Percentiles rank a stretch among this genome's conserved stretches.
Evolutionary conservation across 1,140 invertebrate genomes (phyloP).

Genomic region (Magallana angulata): DNA sequence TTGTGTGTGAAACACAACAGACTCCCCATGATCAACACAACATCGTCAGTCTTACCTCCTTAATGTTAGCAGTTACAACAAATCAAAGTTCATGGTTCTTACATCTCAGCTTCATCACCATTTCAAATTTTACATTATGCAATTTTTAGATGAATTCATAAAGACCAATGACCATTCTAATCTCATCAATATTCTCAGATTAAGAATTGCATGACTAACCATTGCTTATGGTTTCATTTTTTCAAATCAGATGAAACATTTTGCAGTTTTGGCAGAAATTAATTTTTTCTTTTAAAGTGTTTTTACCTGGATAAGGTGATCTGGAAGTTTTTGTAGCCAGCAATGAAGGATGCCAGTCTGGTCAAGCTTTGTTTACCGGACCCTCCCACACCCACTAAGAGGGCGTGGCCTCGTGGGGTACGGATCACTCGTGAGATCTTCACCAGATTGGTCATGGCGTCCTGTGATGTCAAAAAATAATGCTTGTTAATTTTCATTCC

Average conservation of each 20-base stretch:
- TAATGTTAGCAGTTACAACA: background rate
- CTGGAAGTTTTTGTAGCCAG: conserved; percentile 97
- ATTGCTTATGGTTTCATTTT: too few species aligned
- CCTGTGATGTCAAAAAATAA: conserved; percentile 76
- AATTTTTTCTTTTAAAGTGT: too few species aligned
- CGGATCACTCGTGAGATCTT: conserved; percentile 97
- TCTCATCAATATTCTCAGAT: too few species aligned
- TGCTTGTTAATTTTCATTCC: background rate
- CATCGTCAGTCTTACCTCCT: conserved; percentile 13
- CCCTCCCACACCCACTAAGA: conserved; percentile 96
- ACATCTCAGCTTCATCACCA: too few species aligned
- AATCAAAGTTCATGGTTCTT: background rate
- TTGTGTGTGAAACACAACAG: background rate
- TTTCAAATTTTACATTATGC: too few species aligned
- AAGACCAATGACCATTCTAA: too few species aligned
- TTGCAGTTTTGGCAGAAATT: too few species aligned
- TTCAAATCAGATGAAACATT: too few species aligned
- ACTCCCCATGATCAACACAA: background rate
- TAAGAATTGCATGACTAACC: too few species aligned
- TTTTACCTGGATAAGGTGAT: conserved; percentile 92
- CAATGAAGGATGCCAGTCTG: conserved; percentile 96
- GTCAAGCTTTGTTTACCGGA: conserved; percentile 98
- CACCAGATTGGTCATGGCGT: conserved; percentile 97
- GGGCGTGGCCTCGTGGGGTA: conserved; percentile 95
- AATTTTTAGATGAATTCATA: too few species aligned